phyloP scores from a whole-genome alignment of 1,140 invertebrate species.

The Chironomus tepperi region DNA sequence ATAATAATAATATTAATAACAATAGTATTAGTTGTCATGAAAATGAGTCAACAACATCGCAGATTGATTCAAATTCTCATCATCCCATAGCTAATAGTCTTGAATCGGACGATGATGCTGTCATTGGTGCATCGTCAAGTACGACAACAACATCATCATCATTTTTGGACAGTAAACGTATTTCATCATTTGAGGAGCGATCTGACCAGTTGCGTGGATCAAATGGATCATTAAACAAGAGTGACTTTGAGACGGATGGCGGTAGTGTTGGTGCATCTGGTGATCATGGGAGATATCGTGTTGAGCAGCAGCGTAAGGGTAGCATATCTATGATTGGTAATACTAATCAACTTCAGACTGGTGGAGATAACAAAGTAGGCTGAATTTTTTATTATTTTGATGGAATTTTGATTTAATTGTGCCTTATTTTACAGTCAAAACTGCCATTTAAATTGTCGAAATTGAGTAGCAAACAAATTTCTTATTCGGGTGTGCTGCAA shows the following conservation, averaged over 20 bases:
- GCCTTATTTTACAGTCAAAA: background rate
- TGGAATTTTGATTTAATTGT: background rate
- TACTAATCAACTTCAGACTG: background rate
- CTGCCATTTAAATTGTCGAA: background rate
- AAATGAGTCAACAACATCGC: background rate
- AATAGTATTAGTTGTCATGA: background rate
- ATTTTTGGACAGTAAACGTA: background rate
- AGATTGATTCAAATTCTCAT: background rate
- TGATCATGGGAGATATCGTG: conserved; percentile 2
- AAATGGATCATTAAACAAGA: background rate
- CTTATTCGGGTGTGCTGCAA: conserved; percentile 50
- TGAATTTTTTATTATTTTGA: background rate
- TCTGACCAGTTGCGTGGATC: background rate
- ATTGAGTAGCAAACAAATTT: conserved; percentile 25
- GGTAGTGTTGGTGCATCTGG: background rate
- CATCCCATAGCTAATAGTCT: conserved; percentile 3
- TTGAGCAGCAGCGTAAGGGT: background rate
- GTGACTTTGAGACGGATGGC: background rate
- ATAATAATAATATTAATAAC: conserved; percentile 28
- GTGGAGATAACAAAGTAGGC: background rate
- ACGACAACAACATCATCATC: conserved; percentile 3
- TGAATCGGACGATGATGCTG: background rate
- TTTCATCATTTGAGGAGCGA: background rate
- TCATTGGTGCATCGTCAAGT: conserved; percentile 11
- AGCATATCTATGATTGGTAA: background rate